Conservation (phyloP, 2,797 vertebrate species). For the Orestias chungarensis region DNA sequence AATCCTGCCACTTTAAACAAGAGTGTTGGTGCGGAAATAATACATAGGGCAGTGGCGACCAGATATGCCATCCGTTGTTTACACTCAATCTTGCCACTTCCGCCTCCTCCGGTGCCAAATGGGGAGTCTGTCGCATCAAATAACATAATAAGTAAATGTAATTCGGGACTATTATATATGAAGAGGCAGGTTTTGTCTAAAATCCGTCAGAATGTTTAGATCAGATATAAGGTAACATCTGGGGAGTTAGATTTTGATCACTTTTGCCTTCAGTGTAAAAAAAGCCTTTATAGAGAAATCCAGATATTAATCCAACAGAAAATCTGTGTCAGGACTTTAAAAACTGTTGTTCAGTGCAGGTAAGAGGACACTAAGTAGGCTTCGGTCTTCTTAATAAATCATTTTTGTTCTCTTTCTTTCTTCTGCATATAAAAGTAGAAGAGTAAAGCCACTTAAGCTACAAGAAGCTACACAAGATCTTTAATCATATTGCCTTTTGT, state of each 20-base stretch:
- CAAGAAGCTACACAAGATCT: neutral
- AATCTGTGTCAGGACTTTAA: neutral
- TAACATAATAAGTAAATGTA: neutral
- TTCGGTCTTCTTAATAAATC: neutral
- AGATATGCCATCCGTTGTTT: slow-evolving; percentile 1
- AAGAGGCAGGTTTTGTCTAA: neutral
- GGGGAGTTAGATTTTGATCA: neutral
- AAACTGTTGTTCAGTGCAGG: slow-evolving; percentile 6
- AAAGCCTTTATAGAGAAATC: neutral
- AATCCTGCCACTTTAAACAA: neutral
- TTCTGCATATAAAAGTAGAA: slow-evolving; percentile 6
- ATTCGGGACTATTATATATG: neutral
- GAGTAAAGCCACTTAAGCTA: slow-evolving; percentile 4
- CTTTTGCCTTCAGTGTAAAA: neutral
- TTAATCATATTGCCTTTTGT: neutral
- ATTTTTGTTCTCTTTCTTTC: neutral
- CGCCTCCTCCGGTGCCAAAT: neutral
- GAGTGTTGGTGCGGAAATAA: neutral
- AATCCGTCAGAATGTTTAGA: neutral
- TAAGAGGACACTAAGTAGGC: slow-evolving; percentile 11
- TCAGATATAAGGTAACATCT: neutral
- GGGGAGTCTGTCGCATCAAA: neutral
- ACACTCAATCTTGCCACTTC: neutral
- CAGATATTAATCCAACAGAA: neutral
- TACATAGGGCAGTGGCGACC: neutral